Evolutionary conservation across 2,113 vertebrate species (phyloP).

Genomic region (Thermophis baileyi): DNA sequence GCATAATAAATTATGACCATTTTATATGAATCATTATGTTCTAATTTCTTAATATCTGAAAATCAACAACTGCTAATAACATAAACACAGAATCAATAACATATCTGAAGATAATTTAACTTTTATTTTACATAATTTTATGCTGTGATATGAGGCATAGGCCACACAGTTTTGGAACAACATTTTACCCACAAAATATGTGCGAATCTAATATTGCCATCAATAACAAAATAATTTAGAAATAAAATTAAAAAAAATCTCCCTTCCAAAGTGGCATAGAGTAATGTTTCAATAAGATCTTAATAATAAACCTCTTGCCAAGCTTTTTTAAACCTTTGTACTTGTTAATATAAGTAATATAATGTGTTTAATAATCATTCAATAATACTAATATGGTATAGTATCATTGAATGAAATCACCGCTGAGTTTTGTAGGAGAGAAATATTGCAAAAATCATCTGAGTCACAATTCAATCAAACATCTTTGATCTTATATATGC

Average conservation of each 20-base stretch:
- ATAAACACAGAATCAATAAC: not conserved
- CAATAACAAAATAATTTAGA: constrained; percentile 41
- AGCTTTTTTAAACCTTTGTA: constrained; percentile 21
- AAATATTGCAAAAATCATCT: not conserved
- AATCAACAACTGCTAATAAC: not conserved
- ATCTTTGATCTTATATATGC: not conserved
- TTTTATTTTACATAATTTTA: constrained; percentile 28
- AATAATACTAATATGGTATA: not conserved
- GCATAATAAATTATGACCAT: not conserved
- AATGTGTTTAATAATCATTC: not conserved
- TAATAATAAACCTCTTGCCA: constrained; percentile 35
- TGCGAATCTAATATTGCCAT: constrained; percentile 44
- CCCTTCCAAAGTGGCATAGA: constrained; percentile 15
- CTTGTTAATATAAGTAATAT: constrained; percentile 11
- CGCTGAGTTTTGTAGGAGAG: not conserved
- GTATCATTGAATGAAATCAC: not conserved
- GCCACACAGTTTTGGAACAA: constrained; percentile 24
- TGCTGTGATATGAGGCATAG: constrained; percentile 19
- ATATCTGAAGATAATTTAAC: constrained; percentile 20
- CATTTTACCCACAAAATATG: constrained; percentile 37
- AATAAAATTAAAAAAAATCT: constrained; percentile 48
- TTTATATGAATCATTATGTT: not conserved
- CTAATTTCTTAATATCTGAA: not conserved
- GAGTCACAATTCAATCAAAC: not conserved
- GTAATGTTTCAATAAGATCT: constrained; percentile 35